Evolutionary conservation across 1,140 invertebrate species (phyloP).

Genomic region (Scylla paramamosain): DNA sequence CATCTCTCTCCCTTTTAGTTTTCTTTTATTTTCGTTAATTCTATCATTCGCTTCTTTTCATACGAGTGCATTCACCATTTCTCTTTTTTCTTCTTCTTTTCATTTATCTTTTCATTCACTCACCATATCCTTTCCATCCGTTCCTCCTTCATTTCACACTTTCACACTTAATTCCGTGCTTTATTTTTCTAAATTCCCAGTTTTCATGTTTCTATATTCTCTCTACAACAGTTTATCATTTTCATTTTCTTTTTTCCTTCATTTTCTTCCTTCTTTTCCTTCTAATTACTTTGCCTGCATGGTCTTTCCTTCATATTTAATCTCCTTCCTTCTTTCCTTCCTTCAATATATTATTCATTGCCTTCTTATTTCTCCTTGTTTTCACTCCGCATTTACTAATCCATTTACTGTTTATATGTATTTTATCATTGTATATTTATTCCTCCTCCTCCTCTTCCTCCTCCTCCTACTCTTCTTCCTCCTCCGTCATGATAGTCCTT

Average conservation of each 20-base stretch:
- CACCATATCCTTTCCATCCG: too few relatives aligned
- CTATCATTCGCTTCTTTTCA: too few relatives aligned
- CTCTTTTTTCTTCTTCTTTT: too few relatives aligned
- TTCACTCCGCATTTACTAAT: neutral
- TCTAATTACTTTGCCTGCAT: neutral
- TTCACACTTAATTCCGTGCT: too few relatives aligned
- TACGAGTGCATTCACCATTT: too few relatives aligned
- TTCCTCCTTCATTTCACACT: too few relatives aligned
- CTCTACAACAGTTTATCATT: neutral
- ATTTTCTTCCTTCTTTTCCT: neutral
- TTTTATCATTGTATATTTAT: neutral
- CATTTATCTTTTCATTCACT: too few relatives aligned
- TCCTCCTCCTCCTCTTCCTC: neutral
- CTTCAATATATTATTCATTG: neutral
- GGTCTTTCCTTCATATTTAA: neutral
- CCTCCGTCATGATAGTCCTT: neutral
- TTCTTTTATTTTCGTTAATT: too few relatives aligned
- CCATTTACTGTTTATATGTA: neutral
- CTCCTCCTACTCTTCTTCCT: neutral
- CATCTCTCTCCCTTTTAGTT: too few relatives aligned
- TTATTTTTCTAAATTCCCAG: too few relatives aligned
- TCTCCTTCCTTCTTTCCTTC: neutral
- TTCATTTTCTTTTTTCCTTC: neutral
- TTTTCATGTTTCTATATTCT: too few relatives aligned
- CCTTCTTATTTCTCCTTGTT: neutral